Evolutionary conservation across 1,140 invertebrate species (phyloP).

Genomic region (Tetramorium alpestre): DNA sequence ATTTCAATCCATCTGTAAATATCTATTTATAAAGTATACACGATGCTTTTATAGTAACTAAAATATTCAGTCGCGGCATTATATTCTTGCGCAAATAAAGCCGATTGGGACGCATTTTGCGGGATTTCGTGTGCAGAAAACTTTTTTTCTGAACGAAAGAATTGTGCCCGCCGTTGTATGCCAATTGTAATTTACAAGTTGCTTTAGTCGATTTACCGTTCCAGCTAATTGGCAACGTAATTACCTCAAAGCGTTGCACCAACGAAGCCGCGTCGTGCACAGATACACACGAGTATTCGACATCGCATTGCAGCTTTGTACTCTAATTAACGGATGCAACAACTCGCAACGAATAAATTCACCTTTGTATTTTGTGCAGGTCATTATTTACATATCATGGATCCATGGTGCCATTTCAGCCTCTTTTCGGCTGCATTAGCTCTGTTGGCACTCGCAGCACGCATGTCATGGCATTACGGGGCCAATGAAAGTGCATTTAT

Average conservation of each 20-base stretch:
- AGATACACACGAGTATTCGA: conserved; percentile 43
- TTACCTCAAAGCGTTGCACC: conserved; percentile 51
- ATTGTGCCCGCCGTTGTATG: not conserved
- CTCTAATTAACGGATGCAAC: conserved; percentile 55
- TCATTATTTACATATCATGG: conserved; percentile 25
- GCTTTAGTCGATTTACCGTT: conserved; percentile 58
- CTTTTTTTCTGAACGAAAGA: conserved; percentile 10
- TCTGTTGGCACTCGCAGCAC: not conserved
- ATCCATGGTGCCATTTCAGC: not conserved
- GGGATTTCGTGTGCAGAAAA: not conserved
- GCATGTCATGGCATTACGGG: not conserved
- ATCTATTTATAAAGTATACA: conserved; percentile 2
- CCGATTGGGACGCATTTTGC: not conserved
- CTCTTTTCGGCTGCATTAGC: conserved; percentile 3
- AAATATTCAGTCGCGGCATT: conserved; percentile 11
- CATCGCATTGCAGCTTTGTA: conserved; percentile 49
- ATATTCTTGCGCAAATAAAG: conserved; percentile 11
- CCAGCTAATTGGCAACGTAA: conserved; percentile 59
- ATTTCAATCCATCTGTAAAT: not conserved
- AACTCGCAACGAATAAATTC: conserved; percentile 53
- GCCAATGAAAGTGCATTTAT: conserved; percentile 40
- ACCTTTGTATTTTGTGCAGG: conserved; percentile 12
- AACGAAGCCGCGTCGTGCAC: conserved; percentile 23
- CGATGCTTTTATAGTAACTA: not conserved
- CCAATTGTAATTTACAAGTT: conserved; percentile 55